Evolutionary conservation across 2,888 invertebrate species (phyloP).

Genomic region (Hipparchia semele): DNA sequence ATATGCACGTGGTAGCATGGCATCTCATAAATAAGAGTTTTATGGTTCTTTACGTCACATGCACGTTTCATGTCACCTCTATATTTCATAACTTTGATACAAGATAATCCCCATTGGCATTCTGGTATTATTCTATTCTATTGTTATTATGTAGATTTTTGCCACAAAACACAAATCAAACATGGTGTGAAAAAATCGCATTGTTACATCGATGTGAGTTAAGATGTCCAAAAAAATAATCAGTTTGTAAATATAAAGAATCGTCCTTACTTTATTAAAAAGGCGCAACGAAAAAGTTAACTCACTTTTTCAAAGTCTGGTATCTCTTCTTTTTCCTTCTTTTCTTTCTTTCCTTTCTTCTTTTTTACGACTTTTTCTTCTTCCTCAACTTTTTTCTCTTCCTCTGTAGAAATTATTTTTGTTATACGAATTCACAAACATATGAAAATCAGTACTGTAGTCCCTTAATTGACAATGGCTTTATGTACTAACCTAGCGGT

Average conservation of each 20-base stretch:
- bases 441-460: no score
- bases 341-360: conserved; percentile 58
- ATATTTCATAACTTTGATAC: not conserved
- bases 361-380: conserved; percentile 45
- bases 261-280: no score
- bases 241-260: no score
- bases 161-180: no score
- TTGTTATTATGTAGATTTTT: no score
- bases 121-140: no score
- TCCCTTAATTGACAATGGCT: no score
- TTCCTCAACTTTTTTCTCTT: conserved; percentile 46
- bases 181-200: no score
- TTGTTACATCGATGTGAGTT: no score
- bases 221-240: no score
- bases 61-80: not conserved
- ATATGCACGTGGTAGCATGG: not conserved
- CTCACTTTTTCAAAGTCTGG: conserved; percentile 69
- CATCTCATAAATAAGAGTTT: not conserved
- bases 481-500: conserved; percentile 45
- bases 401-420: conserved; percentile 38
- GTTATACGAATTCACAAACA: not conserved
- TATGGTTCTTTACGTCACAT: not conserved
- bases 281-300: not conserved
- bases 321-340: conserved; percentile 64
- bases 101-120: not conserved